Percentiles rank a stretch among this genome's conserved stretches.
Conservation (phyloP, 2,888 invertebrate genomes). For the Pogonocherus hispidulus region DNA sequence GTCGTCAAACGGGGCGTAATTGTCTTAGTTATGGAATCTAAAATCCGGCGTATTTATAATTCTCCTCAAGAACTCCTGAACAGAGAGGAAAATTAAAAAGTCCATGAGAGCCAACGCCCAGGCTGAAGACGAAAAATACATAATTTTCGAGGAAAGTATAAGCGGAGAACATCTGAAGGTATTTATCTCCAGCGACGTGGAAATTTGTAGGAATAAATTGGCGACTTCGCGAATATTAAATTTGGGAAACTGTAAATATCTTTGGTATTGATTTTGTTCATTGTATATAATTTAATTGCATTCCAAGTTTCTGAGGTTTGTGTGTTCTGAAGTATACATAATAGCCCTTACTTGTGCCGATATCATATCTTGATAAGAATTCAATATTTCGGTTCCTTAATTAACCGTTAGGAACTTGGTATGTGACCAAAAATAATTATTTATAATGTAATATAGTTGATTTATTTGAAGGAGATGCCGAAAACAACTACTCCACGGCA, state of each 20-base stretch:
- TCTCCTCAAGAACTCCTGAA: conserved; percentile 26
- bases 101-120: conserved; percentile 34
- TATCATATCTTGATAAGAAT: too few relatives aligned
- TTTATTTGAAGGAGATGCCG: too few relatives aligned
- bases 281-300: conserved; percentile 12
- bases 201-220: conserved; percentile 37
- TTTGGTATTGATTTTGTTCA: conserved; percentile 26
- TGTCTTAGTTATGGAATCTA: conserved; percentile 30
- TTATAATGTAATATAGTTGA: too few relatives aligned
- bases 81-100: conserved; percentile 44
- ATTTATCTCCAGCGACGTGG: conserved; percentile 40
- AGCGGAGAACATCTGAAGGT: conserved; percentile 37
- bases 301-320: background rate
- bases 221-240: conserved; percentile 41
- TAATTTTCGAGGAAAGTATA: conserved; percentile 39
- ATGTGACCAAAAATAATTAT: too few relatives aligned
- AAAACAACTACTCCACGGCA: too few relatives aligned
- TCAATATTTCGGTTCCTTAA: too few relatives aligned
- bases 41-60: conserved; percentile 36
- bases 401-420: too few relatives aligned
- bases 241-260: conserved; percentile 40
- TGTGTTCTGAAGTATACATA: background rate
- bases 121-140: conserved; percentile 36
- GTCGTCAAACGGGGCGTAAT: conserved; percentile 16
- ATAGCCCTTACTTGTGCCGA: too few relatives aligned